Percentiles rank a stretch among this genome's conserved stretches.
phyloP scores from a whole-genome alignment of 2,113 vertebrate species.

The Numida meleagris region DNA sequence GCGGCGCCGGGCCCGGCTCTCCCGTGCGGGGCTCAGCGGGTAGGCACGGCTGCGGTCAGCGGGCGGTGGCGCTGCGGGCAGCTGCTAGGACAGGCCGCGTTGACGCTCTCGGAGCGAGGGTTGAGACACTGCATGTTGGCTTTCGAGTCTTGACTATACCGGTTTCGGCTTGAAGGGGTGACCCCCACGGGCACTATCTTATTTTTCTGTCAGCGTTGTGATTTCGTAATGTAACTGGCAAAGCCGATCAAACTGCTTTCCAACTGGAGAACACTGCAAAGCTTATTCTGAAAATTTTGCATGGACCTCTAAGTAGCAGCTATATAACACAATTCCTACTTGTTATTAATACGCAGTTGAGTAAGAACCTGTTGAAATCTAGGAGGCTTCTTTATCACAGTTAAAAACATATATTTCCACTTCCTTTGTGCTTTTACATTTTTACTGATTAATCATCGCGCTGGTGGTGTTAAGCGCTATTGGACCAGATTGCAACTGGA shows the following conservation, averaged over 20 bases:
- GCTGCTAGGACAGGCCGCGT: accelerated
- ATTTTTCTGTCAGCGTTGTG: accelerated
- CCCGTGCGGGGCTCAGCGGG: no score
- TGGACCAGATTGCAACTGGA: not conserved
- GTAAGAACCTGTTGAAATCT: not conserved
- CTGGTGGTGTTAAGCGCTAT: not conserved
- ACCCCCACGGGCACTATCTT: accelerated
- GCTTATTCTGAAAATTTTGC: not conserved
- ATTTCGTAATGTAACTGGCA: not conserved
- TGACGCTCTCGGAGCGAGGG: accelerated
- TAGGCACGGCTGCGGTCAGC: no score
- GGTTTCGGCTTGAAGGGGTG: not conserved
- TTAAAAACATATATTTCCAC: not conserved
- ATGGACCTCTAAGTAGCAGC: accelerated
- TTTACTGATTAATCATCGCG: not conserved
- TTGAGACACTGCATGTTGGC: accelerated
- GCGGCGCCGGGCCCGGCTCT: no score
- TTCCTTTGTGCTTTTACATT: not conserved
- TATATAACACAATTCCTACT: accelerated
- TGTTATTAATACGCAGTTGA: not conserved
- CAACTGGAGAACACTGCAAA: not conserved
- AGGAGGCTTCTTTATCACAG: not conserved
- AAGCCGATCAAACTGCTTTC: not conserved
- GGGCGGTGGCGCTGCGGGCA: no score
- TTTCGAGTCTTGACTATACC: no score